These are phyloP conservation scores for Vollenhovia emeryi DNA, from an alignment of 1,140 invertebrate species.

Conservation along the genomic window DNA sequence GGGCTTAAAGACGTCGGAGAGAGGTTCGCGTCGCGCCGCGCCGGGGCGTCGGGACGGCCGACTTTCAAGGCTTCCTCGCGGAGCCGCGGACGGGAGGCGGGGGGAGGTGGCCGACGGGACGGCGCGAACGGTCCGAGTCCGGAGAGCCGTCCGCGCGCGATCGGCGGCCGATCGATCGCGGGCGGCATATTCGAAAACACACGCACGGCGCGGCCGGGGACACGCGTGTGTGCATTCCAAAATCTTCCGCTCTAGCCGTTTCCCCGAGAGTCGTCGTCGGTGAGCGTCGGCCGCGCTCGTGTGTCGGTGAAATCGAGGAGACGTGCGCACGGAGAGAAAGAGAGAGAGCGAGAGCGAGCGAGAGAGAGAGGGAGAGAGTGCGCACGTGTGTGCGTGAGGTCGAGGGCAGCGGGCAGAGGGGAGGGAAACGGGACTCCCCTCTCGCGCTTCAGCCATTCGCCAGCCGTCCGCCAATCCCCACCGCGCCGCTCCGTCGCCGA, in stretches of 20 bases:
- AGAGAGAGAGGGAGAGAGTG: neutral
- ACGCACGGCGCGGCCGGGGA: neutral
- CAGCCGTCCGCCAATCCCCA: neutral
- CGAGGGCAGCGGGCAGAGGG: neutral
- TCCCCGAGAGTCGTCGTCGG: slow-evolving; percentile 54
- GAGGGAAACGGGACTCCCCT: slow-evolving; percentile 30
- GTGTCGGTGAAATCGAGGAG: slow-evolving; percentile 66
- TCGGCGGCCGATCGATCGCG: neutral
- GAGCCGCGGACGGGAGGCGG: too few species aligned
- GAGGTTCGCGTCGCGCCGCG: slow-evolving; percentile 2
- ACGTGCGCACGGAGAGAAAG: neutral
- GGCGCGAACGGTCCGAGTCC: neutral
- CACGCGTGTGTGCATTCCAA: slow-evolving; percentile 41
- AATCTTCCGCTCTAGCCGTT: slow-evolving; percentile 62
- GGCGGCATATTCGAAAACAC: slow-evolving; percentile 37
- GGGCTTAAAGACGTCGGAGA: neutral
- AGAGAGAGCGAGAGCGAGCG: slow-evolving; percentile 12
- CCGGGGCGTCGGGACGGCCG: neutral
- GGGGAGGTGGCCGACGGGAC: neutral
- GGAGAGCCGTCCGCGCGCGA: neutral
- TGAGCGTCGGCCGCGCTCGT: slow-evolving; percentile 18
- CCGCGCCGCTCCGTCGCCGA: neutral
- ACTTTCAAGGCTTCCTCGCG: slow-evolving; percentile 34
- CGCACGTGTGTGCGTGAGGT: neutral
- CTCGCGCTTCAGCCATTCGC: neutral